Base-by-base conservation (phyloP, 2,797 vertebrate species). In the Luscinia luscinia region DNA sequence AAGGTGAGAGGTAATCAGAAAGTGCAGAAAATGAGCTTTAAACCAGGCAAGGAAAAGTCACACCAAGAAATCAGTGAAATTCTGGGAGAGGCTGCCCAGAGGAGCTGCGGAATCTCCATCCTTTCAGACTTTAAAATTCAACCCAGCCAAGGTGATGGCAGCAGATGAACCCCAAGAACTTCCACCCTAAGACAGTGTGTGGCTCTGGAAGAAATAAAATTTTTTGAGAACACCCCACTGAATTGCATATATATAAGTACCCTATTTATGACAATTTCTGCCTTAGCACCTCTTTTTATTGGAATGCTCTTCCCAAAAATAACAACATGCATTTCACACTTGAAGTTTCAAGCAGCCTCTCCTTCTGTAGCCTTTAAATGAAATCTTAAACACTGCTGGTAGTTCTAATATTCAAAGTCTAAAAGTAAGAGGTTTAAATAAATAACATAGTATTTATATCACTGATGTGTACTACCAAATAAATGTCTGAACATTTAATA, bases 271-370 rank as follows among this genome's bases (percentile, higher is more conserved):
- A 69, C 38, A 81, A 46, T 43, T 49, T 84, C 58, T 75, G 62
- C 67, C 70, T 86, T 72, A 78, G 70, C 34, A 86, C 28, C 45
- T 94, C 49, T 43, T 77, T 90, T 89, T 51, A 72, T 62, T 68
- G 80, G 66, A 68, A 78, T 23, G 19, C n/a, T 95, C 58, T 75
- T 75, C 85, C 73, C 67, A 9, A 72, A 84, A 88, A 81, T 54
- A 91, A 26, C 59, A 87, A n/a, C 41, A 49, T 9, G 28, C 43
- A 75, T 91, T 90, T 94, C 76, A 84, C 73, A 81, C 85, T 87
- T 62, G 19, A 64, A 58, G 40, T 78, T 81, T 84, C 69, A 87
- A 89, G 54, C 89, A 95, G 66, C 16, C 30, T 84, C 62, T 80
- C 58, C 68, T 88, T 45, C 69, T 68, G 58, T 13, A 90, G 57